A percentile compares a stretch with the other conserved stretches of the same genome.
Evolutionary conservation across 2,113 vertebrate species (phyloP).

Genomic region (Ornithorhynchus anatinus): DNA sequence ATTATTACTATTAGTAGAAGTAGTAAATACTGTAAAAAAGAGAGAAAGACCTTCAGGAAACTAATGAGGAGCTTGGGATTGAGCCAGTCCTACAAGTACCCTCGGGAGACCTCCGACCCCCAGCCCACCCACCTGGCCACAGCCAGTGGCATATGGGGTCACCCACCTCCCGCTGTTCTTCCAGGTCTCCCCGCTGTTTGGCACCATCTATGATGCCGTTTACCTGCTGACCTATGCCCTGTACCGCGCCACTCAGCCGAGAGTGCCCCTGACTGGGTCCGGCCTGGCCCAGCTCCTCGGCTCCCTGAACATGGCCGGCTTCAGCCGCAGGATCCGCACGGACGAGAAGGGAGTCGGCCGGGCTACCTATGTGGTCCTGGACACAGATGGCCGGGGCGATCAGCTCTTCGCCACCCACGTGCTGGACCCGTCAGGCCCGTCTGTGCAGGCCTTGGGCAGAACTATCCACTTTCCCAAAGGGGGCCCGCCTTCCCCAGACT

Average conservation of each 20-base stretch:
- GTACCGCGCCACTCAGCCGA: conserved; percentile 66
- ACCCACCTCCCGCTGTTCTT: background rate
- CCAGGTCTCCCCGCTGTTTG: conserved; percentile 89
- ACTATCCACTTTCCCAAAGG: conserved; percentile 81
- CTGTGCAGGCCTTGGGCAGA: conserved; percentile 66
- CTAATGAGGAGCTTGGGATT: conserved; percentile 73
- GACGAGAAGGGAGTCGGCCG: conserved; percentile 72
- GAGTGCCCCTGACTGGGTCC: conserved; percentile 63
- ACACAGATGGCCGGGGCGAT: conserved; percentile 74
- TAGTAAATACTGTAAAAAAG: too few relatives aligned
- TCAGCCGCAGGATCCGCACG: conserved; percentile 78
- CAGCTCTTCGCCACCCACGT: conserved; percentile 78
- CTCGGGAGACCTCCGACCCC: background rate
- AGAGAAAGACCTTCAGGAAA: conserved; percentile 69
- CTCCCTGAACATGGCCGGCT: conserved; percentile 80
- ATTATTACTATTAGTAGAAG: too few relatives aligned
- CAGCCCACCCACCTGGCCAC: too few relatives aligned
- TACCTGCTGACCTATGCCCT: conserved; percentile 84
- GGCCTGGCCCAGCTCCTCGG: conserved; percentile 74
- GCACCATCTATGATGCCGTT: conserved; percentile 89
- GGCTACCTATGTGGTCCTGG: conserved; percentile 81
- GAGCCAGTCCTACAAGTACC: conserved; percentile 82
- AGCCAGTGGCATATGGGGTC: too few relatives aligned
- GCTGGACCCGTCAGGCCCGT: conserved; percentile 69
- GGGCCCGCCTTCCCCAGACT: conserved; percentile 72